phyloP scores from a whole-genome alignment of 1,140 invertebrate species.

The Agrilus planipennis region DNA sequence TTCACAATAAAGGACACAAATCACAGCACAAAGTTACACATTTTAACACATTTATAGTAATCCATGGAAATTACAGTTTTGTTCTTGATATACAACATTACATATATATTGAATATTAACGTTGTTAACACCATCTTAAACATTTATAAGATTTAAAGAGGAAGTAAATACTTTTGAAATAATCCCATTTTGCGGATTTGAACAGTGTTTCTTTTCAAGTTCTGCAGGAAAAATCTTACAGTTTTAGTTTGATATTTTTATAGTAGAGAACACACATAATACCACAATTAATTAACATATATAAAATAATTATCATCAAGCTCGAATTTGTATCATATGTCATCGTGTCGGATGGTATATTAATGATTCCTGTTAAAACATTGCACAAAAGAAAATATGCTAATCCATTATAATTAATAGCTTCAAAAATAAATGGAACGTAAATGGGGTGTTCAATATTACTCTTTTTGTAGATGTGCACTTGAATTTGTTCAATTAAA shows the following conservation, averaged over 20 bases:
- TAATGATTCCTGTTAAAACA: conserved; percentile 66
- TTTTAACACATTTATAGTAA: conserved; percentile 3
- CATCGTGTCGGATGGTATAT: conserved; percentile 53
- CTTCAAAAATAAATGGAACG: conserved; percentile 46
- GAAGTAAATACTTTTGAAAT: background rate
- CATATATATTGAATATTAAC: conserved; percentile 4
- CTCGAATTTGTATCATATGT: conserved; percentile 35
- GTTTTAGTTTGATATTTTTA: conserved; percentile 20
- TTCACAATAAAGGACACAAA: no score
- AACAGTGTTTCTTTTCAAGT: no score
- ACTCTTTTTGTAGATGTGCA: conserved; percentile 24
- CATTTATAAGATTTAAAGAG: background rate
- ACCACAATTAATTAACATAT: conserved; percentile 38
- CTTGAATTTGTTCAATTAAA: conserved; percentile 39
- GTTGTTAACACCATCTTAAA: no score
- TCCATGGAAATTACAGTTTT: conserved; percentile 1
- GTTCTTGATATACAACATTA: conserved; percentile 4
- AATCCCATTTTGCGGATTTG: no score
- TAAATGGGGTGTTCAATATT: no score
- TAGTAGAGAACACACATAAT: conserved; percentile 13
- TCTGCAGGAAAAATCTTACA: conserved; percentile 5
- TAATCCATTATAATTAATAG: conserved; percentile 64
- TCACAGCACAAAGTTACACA: no score
- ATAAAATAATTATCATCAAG: conserved; percentile 44
- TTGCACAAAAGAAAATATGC: conserved; percentile 68